Percentiles rank a stretch among this genome's conserved stretches.
Evolutionary conservation across 2,888 invertebrate species (phyloP).

Genomic region (Agrenia bidenticulata): DNA sequence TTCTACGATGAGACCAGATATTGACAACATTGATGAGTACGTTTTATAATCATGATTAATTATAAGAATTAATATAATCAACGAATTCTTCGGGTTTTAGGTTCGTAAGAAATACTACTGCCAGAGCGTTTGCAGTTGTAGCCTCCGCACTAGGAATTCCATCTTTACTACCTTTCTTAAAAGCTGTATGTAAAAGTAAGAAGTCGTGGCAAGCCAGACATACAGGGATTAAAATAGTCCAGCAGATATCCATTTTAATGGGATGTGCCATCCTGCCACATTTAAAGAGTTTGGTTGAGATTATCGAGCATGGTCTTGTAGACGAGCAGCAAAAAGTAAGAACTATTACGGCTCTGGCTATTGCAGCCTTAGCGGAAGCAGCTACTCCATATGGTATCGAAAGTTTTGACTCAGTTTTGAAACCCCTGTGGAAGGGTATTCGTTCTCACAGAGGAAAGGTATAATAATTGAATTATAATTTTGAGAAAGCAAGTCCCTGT

Average conservation of each 20-base stretch:
- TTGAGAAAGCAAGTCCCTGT: conserved; percentile 8
- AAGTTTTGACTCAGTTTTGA: conserved; percentile 98
- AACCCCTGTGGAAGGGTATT: conserved; percentile 97
- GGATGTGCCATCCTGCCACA: conserved; percentile 99
- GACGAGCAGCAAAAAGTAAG: conserved; percentile 97
- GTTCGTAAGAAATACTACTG: conserved; percentile 98
- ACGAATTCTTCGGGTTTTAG: conserved; percentile 27
- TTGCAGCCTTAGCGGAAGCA: conserved; percentile 97
- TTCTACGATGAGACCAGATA: conserved; percentile 99
- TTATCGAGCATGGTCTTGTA: conserved; percentile 96
- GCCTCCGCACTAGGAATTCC: conserved; percentile 98
- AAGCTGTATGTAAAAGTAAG: conserved; percentile 98
- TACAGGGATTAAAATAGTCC: conserved; percentile 99
- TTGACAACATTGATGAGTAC: conserved; percentile 95
- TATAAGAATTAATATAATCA: no score
- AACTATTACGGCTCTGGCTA: conserved; percentile 96
- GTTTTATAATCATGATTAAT: conserved; percentile 12
- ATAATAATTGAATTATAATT: not conserved
- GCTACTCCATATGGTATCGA: conserved; percentile 99
- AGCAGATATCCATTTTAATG: conserved; percentile 99
- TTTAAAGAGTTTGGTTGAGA: conserved; percentile 95
- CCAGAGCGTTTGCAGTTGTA: conserved; percentile 99
- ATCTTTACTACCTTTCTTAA: conserved; percentile 93
- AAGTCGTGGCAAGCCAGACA: conserved; percentile 97
- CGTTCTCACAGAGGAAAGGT: conserved; percentile 70